Conservation (phyloP, 2,113 vertebrate species). For the Corythoichthys intestinalis region DNA sequence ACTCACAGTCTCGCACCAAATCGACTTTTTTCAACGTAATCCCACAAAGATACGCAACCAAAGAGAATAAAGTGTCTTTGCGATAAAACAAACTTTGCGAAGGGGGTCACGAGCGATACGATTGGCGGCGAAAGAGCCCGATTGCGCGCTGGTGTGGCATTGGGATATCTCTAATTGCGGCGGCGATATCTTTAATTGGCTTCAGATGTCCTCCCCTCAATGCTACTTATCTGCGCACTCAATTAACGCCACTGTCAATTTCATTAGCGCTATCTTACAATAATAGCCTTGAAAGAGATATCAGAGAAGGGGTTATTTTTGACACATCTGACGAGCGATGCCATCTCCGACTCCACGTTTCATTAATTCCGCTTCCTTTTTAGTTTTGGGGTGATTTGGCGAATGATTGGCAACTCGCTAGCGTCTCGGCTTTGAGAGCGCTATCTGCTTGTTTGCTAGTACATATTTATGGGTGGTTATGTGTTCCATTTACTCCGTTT, state of each 20-base stretch:
- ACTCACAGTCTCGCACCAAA: not conserved
- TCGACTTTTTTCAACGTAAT: not conserved
- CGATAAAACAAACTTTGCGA: constrained; percentile 70
- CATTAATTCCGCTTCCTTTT: constrained; percentile 75
- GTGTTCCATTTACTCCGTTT: too few species aligned
- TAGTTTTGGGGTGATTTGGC: constrained; percentile 55
- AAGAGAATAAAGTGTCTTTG: constrained; percentile 41
- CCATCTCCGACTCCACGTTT: constrained; percentile 68
- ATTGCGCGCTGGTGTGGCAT: constrained; percentile 70
- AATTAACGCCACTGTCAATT: constrained; percentile 79
- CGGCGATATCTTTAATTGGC: constrained; percentile 79
- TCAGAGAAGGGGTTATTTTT: constrained; percentile 72
- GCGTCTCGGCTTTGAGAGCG: constrained; percentile 57
- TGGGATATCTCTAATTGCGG: constrained; percentile 79
- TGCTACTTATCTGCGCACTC: constrained; percentile 76
- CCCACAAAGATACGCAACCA: not conserved
- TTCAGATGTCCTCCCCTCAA: constrained; percentile 78
- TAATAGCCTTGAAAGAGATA: constrained; percentile 75
- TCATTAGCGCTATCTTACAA: constrained; percentile 79
- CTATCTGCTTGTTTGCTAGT: constrained; percentile 56
- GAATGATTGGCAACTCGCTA: constrained; percentile 59
- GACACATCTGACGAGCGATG: constrained; percentile 76
- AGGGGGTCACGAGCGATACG: constrained; percentile 59
- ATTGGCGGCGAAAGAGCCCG: constrained; percentile 61
- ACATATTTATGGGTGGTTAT: not conserved